phyloP scores from a whole-genome alignment of 2,888 invertebrate genomes.

The Strigamia transsilvanica region DNA sequence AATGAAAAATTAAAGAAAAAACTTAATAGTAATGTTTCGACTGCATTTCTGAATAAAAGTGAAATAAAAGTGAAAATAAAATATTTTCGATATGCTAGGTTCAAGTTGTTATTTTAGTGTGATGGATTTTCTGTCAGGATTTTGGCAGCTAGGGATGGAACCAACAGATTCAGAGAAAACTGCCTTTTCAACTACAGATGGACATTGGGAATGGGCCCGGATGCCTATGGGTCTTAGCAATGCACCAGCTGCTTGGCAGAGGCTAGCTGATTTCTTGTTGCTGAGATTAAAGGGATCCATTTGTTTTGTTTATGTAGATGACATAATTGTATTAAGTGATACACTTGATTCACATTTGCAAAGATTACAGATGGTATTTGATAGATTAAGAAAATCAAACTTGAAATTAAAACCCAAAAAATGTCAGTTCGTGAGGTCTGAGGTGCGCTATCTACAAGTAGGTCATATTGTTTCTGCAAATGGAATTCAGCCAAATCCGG shows the following conservation, averaged over 20 bases:
- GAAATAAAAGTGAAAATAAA: too few species aligned
- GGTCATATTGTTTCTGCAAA: constrained; percentile 12
- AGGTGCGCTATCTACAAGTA: constrained; percentile 30
- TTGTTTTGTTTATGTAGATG: constrained; percentile 51
- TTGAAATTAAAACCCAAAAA: not conserved
- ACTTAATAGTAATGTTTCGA: too few species aligned
- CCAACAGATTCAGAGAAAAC: not conserved
- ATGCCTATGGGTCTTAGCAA: constrained; percentile 20
- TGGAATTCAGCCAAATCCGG: not conserved
- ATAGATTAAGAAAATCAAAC: not conserved
- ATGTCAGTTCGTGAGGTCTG: not conserved
- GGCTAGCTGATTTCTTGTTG: constrained; percentile 11
- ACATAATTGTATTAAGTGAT: constrained; percentile 39
- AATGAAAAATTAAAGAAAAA: too few species aligned
- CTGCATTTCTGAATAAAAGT: too few species aligned
- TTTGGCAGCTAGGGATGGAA: constrained; percentile 3
- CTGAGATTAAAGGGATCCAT: not conserved
- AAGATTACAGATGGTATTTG: not conserved
- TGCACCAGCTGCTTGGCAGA: constrained; percentile 6
- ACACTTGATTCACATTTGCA: not conserved
- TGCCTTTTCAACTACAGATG: constrained; percentile 11
- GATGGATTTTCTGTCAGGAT: not conserved
- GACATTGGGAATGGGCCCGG: not conserved
- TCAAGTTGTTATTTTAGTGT: not conserved
- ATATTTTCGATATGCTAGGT: not conserved